Evolutionary conservation across 2,113 vertebrate genomes (phyloP).

Genomic region (Neotoma lepida): DNA sequence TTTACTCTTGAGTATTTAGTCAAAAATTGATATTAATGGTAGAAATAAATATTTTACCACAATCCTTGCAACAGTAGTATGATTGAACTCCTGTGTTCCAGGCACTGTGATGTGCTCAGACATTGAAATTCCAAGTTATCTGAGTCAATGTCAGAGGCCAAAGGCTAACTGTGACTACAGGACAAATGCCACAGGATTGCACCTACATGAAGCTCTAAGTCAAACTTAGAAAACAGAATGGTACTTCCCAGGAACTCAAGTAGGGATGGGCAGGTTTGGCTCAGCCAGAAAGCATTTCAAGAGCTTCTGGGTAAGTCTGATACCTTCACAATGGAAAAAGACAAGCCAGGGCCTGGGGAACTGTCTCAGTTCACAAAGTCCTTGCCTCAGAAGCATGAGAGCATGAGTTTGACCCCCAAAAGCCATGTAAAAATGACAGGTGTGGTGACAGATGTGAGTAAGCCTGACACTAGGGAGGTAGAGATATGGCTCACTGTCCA

Average conservation of each 20-base stretch:
- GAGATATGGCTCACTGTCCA: not conserved
- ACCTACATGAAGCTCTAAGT: not conserved
- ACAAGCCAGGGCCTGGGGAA: not conserved
- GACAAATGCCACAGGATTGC: not conserved
- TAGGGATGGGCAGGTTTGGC: no score
- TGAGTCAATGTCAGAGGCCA: not conserved
- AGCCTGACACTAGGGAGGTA: not conserved
- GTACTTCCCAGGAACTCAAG: not conserved
- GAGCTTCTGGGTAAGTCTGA: not conserved
- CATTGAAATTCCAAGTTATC: not conserved
- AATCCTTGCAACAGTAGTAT: not conserved
- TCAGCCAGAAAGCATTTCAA: not conserved
- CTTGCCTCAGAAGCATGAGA: not conserved
- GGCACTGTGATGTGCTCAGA: not conserved
- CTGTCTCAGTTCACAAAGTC: not conserved
- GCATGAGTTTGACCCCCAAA: not conserved
- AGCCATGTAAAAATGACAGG: not conserved
- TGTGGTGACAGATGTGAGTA: not conserved
- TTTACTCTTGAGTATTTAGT: not conserved
- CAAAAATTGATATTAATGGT: not conserved
- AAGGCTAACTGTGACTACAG: not conserved
- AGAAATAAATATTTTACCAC: not conserved
- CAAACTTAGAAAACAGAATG: not conserved
- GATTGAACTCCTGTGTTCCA: accelerated
- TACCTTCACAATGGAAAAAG: not conserved